A percentile compares a stretch with the other conserved stretches of the same genome.
phyloP scores from a whole-genome alignment of 2,113 vertebrate species.

The Cisticola juncidis region DNA sequence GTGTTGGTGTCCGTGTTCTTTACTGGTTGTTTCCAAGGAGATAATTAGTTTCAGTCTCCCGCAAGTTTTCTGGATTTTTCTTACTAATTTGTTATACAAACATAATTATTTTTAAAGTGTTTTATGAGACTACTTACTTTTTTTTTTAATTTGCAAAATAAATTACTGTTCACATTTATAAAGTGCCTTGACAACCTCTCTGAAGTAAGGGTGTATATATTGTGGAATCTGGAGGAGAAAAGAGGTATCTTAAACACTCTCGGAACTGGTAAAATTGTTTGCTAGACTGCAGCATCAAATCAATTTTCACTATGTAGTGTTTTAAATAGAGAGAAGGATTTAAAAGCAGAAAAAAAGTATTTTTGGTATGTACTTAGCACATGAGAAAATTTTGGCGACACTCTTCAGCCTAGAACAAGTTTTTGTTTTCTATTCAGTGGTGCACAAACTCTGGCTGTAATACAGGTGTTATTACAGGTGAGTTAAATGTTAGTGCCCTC shows the following conservation, averaged over 20 bases:
- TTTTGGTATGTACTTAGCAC: background rate
- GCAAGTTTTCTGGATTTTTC: background rate
- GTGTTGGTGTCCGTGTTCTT: background rate
- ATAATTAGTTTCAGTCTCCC: background rate
- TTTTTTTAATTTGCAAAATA: background rate
- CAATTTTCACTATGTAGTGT: background rate
- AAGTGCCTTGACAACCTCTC: background rate
- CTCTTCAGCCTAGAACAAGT: accelerated
- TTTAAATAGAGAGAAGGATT: background rate
- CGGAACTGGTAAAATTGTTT: background rate
- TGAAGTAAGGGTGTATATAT: background rate
- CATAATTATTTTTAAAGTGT: background rate
- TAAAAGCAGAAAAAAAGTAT: background rate
- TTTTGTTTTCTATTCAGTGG: background rate
- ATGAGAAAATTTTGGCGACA: background rate
- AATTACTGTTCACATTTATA: background rate
- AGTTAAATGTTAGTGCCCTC: background rate
- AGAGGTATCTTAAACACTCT: background rate
- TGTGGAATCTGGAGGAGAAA: background rate
- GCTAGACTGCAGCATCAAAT: background rate
- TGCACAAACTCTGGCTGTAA: background rate
- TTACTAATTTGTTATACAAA: constrained; percentile 5
- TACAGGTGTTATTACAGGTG: accelerated
- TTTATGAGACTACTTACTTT: background rate
- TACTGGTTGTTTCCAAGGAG: constrained; percentile 31